Base-by-base conservation (phyloP, 2,888 invertebrate genomes). In the Clunio marinus region DNA sequence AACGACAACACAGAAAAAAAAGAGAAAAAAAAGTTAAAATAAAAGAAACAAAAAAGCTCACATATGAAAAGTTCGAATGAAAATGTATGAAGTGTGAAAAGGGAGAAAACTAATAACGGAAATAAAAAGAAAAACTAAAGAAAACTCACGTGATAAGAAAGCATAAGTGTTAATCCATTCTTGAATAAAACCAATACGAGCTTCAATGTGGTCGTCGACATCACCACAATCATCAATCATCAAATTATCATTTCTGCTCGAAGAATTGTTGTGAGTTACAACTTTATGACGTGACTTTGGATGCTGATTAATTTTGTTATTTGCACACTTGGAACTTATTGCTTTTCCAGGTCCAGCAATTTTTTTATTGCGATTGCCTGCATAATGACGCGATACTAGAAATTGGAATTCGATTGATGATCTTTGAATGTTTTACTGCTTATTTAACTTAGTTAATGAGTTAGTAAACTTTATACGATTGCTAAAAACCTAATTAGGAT, bases 141-240 rank as follows among this genome's bases (percentile, higher is more conserved):
- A 45, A 37, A 71, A 86, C 86, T 85, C 83, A 88, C 88, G 83
- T 83, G 83, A 82, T 73, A 88, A 81, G 76, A 85, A 86, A 73
- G 82, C 81, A 80, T 86, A 86, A 72, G 86, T 84, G 77, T 84
- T 82, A 75, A 87, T 85, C 86, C 87, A 87, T 75, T 87, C 86
- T 72, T 84, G 83, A 76, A 88, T 80, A 80, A 86, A 86, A 74
- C 86, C 86, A 76, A 85, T 81, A 75, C 84, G 82, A 73, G 75
- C 72, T 70, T 76, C 74, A 70, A 75, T 75, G 71, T 75, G 75
- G 10, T 63, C 45, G 32, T 35, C 46, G 13, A 46, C 41, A 46
- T 32, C 37, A 46, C 35, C 35, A 55, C 66, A 66, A 3, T 66
- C 66, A 66, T 66, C 55, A 66, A 66, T 66, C 66, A 66, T 35